These are phyloP conservation scores for Tuta absoluta DNA, from an alignment of 2,888 invertebrate genomes.

Conservation along the genomic window DNA sequence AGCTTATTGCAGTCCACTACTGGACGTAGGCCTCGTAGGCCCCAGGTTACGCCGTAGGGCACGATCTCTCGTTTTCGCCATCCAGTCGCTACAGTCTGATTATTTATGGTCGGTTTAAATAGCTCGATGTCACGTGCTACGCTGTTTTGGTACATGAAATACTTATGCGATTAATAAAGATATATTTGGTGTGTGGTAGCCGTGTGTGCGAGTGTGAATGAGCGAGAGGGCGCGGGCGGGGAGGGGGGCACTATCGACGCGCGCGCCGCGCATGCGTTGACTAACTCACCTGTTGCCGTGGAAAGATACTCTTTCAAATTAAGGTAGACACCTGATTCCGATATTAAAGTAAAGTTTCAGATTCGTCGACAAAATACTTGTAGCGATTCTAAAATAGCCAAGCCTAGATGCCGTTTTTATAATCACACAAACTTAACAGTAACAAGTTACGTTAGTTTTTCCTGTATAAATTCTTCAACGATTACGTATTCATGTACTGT, in stretches of 20 bases:
- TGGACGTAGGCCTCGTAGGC: too few species aligned
- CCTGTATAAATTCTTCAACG: too few species aligned
- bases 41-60: too few species aligned
- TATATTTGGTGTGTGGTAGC: slow-evolving; percentile 30
- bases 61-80: too few species aligned
- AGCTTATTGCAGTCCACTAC: too few species aligned
- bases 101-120: not conserved
- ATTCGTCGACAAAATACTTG: slow-evolving; percentile 32
- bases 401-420: too few species aligned
- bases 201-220: slow-evolving; percentile 64
- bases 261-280: slow-evolving; percentile 75
- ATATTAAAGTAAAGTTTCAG: slow-evolving; percentile 66
- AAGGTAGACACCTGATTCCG: slow-evolving; percentile 74
- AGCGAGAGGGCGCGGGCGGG: slow-evolving; percentile 48
- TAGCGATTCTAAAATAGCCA: too few species aligned
- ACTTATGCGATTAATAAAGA: slow-evolving; percentile 28
- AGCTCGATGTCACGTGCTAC: not conserved
- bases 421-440: too few species aligned
- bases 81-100: too few species aligned
- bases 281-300: slow-evolving; percentile 76
- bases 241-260: slow-evolving; percentile 54
- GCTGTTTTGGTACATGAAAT: slow-evolving; percentile 4
- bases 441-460: too few species aligned
- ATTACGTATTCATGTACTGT: too few species aligned
- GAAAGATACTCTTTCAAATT: slow-evolving; percentile 78